phyloP scores from a whole-genome alignment of 2,113 vertebrate species.

The Tylochromis polylepis region DNA sequence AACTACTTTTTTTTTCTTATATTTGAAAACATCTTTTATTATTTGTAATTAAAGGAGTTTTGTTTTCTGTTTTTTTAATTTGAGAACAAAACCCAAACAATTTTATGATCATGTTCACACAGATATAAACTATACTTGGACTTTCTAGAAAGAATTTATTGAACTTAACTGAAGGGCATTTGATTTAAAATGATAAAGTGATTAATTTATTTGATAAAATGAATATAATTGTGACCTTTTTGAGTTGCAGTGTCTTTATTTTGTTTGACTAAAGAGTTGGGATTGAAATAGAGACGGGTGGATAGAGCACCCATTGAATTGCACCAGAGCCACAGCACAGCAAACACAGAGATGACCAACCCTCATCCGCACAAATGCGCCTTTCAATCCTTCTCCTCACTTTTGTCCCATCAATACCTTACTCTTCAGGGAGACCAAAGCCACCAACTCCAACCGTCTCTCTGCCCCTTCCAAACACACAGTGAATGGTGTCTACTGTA shows the following conservation, averaged over 20 bases:
- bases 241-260: slow-evolving; percentile 14
- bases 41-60: neutral
- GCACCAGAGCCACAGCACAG: slow-evolving; percentile 49
- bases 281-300: slow-evolving; percentile 23
- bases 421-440: slow-evolving; percentile 67
- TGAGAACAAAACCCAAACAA: neutral
- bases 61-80: neutral
- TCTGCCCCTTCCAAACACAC: slow-evolving; percentile 52
- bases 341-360: slow-evolving; percentile 49
- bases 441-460: slow-evolving; percentile 59
- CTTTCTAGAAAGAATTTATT: neutral
- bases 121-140: neutral
- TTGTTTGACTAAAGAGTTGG: neutral
- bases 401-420: slow-evolving; percentile 72
- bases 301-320: slow-evolving; percentile 56
- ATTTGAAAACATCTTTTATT: neutral
- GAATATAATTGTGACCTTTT: neutral
- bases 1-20: neutral
- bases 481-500: slow-evolving; percentile 74
- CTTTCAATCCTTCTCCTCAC: slow-evolving; percentile 64
- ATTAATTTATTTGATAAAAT: neutral
- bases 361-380: slow-evolving; percentile 63
- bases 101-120: neutral
- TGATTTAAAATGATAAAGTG: neutral
- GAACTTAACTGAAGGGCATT: slow-evolving; percentile 15